A percentile compares a stretch with the other conserved stretches of the same genome.
Evolutionary conservation across 2,797 vertebrate genomes (phyloP).

Genomic region (Anabas testudineus): DNA sequence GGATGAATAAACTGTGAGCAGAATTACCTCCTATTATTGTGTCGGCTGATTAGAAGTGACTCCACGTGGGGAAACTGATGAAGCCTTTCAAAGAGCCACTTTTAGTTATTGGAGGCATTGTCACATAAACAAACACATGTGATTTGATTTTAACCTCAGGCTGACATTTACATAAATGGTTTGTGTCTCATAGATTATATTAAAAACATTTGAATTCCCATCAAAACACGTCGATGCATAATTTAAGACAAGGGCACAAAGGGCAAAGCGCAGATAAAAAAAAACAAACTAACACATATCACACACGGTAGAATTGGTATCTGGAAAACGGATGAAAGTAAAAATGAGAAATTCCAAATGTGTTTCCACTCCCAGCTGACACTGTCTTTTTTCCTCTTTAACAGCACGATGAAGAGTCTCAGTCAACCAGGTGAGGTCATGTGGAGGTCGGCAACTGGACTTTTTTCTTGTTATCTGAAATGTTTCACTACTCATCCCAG

Average conservation of each 20-base stretch:
- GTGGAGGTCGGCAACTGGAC: too few relatives aligned
- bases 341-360: constrained; percentile 6
- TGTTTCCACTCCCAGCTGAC: background rate
- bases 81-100: background rate
- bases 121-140: background rate
- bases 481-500: too few relatives aligned
- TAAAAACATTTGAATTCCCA: background rate
- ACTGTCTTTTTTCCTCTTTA: too few relatives aligned
- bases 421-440: too few relatives aligned
- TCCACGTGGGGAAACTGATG: background rate
- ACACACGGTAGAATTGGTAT: background rate
- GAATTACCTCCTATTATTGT: constrained; percentile 6
- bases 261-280: background rate
- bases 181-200: background rate
- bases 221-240: background rate
- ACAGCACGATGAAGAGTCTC: too few relatives aligned
- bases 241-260: background rate
- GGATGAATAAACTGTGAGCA: background rate
- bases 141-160: background rate
- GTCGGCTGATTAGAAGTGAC: background rate
- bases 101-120: background rate
- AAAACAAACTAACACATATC: background rate
- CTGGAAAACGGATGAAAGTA: constrained; percentile 9
- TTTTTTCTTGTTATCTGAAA: too few relatives aligned
- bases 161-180: background rate